Evolutionary conservation across 2,888 invertebrate genomes (phyloP), one percentile per base, ranked within the genome.

Genomic region (Dynastes hyllus): DNA sequence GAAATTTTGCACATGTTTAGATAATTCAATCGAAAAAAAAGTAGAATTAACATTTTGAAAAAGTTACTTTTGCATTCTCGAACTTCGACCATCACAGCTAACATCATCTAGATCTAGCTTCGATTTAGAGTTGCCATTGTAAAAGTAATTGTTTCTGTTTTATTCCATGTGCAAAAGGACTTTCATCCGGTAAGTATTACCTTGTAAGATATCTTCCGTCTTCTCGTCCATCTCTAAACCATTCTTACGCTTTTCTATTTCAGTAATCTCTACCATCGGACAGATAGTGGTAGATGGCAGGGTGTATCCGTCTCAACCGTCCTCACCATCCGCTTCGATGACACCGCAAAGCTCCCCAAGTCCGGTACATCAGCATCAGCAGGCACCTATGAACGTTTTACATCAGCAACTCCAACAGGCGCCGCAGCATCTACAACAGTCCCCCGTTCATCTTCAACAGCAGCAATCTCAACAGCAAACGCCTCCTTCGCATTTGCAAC

Each of bases 251-350:
- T n/a, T 63, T 55, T 55, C 55, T 55, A 22, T 76, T 79, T 22
- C 87, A 94, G 95, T 95, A 81, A 91, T 96, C 84, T 93, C 94
- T 67, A 93, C 93, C 73, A 93, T 96, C 86, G 96, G 96, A 81
- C 94, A 94, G 81, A 95, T 96, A 85, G 94, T 96, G 63, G 96
- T 96, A 80, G 96, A 96, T 89, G 96, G 96, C 79, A 93, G 95
- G 87, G 92, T 94, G 82, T 95, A 95, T 90, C 93, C 93, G 50
- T 89, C 91, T 2, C 87, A 88, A 65, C 86, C 90, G 27, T 88
- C 90, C 3, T 90, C 89, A 51, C 89, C 91, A 8, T 87, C 83
- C 58, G 78, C 76, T 81, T 80, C 85, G 67, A 80, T 86, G 69
- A 84, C 86, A 22, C 86, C 86, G 8, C 85, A 85, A 76, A 83